phyloP scores from a whole-genome alignment of 1,140 invertebrate species.

The Coenobita brevimanus region DNA sequence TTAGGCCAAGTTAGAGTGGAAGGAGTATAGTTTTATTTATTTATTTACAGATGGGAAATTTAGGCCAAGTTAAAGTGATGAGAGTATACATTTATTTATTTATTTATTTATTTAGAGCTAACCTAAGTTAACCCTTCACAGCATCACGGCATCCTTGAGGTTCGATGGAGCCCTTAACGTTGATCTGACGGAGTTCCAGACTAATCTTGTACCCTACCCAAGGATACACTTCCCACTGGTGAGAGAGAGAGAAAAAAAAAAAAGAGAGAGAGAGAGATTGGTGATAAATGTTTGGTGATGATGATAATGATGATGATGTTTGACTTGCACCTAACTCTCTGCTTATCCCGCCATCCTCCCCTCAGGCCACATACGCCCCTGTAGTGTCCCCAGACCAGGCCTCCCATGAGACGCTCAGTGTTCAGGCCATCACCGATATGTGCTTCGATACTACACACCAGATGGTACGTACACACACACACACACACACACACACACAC shows the following conservation, averaged over 20 bases:
- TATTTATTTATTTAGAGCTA: too few relatives aligned
- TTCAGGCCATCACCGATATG: slow-evolving; percentile 18
- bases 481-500: too few relatives aligned
- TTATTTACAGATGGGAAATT: too few relatives aligned
- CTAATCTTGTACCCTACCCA: slow-evolving; percentile 75
- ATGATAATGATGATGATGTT: background rate
- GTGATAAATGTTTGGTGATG: background rate
- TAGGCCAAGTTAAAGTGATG: too few relatives aligned
- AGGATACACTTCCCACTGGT: slow-evolving; percentile 15
- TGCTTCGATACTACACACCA: slow-evolving; percentile 41
- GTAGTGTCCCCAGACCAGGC: slow-evolving; percentile 73
- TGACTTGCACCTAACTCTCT: background rate
- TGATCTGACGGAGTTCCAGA: slow-evolving; percentile 81
- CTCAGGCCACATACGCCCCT: slow-evolving; percentile 69
- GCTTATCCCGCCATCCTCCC: background rate
- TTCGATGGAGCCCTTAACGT: slow-evolving; percentile 93
- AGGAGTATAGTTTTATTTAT: too few relatives aligned
- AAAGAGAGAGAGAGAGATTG: background rate
- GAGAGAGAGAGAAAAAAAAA: background rate
- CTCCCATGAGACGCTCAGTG: slow-evolving; percentile 30
- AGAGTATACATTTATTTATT: too few relatives aligned
- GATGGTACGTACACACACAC: slow-evolving; percentile 43
- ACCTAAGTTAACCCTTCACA: too few relatives aligned
- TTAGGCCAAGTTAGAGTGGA: too few relatives aligned
- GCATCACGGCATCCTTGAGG: slow-evolving; percentile 88